Evolutionary conservation across 2,888 invertebrate genomes (phyloP).

Genomic region (Falcaria lacertinaria): DNA sequence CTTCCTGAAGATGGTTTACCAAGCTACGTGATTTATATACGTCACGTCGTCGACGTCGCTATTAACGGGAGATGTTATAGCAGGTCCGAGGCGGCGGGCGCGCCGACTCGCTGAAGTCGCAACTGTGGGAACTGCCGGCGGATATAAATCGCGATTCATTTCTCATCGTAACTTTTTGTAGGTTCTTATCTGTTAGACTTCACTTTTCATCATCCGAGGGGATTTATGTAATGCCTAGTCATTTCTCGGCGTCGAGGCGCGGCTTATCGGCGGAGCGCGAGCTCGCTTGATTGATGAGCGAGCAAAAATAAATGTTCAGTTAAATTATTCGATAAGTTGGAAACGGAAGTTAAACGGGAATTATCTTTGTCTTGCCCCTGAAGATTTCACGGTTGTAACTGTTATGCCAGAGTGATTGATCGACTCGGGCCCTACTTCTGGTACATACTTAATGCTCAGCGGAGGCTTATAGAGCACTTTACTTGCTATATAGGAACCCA

Average conservation of each 20-base stretch:
- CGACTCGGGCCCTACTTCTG: constrained; percentile 42
- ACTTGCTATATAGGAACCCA: too few species aligned
- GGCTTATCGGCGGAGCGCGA: constrained; percentile 75
- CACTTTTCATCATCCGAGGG: constrained; percentile 81
- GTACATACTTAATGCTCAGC: background rate
- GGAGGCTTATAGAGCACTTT: background rate
- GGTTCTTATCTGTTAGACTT: constrained; percentile 81
- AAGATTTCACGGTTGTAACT: constrained; percentile 75
- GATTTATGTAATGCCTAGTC: constrained; percentile 82
- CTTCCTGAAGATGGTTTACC: constrained; percentile 3
- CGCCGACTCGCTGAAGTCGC: constrained; percentile 22
- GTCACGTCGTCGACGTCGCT: constrained; percentile 10
- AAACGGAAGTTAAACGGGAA: constrained; percentile 81
- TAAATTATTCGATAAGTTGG: constrained; percentile 82
- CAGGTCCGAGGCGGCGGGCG: constrained; percentile 2
- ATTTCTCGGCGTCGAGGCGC: constrained; percentile 80
- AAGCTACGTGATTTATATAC: constrained; percentile 24
- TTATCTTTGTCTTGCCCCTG: constrained; percentile 79
- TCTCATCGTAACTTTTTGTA: constrained; percentile 81
- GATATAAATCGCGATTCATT: constrained; percentile 80
- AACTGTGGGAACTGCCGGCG: constrained; percentile 52
- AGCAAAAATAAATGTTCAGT: constrained; percentile 81
- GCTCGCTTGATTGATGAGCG: constrained; percentile 80
- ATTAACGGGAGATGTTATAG: constrained; percentile 7
- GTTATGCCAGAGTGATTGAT: constrained; percentile 75